phyloP scores from a whole-genome alignment of 2,797 vertebrate genomes.

The Galago senegalensis region DNA sequence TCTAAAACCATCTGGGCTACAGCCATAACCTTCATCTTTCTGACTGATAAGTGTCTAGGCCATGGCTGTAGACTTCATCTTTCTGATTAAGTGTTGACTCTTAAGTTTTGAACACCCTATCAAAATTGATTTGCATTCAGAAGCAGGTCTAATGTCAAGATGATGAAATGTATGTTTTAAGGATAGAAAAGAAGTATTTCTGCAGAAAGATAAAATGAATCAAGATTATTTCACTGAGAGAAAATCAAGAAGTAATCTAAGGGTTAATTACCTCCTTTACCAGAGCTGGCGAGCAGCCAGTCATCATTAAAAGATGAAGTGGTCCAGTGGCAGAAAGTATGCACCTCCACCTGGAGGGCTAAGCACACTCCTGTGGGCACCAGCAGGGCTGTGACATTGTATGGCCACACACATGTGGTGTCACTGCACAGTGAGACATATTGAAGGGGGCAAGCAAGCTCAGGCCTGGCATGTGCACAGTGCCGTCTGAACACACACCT shows the following conservation, averaged over 20 bases:
- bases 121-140: neutral
- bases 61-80: too few relatives aligned
- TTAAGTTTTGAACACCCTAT: neutral
- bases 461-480: rapidly evolving
- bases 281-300: neutral
- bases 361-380: rapidly evolving
- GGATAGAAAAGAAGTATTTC: neutral
- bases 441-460: rapidly evolving
- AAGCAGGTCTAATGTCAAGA: neutral
- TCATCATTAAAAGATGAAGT: neutral
- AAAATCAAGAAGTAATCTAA: neutral
- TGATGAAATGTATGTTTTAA: neutral
- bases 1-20: rapidly evolving
- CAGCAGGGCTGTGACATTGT: rapidly evolving
- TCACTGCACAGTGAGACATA: rapidly evolving
- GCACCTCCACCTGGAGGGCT: neutral
- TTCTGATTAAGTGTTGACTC: neutral
- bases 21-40: neutral
- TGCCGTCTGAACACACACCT: rapidly evolving
- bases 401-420: rapidly evolving
- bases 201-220: neutral
- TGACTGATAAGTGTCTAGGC: neutral
- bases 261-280: neutral
- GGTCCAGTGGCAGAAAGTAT: rapidly evolving
- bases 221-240: conserved; percentile 10